Evolutionary conservation across 2,113 vertebrate genomes (phyloP), one percentile per base, ranked within the genome.

Genomic region (Petaurus breviceps): DNA sequence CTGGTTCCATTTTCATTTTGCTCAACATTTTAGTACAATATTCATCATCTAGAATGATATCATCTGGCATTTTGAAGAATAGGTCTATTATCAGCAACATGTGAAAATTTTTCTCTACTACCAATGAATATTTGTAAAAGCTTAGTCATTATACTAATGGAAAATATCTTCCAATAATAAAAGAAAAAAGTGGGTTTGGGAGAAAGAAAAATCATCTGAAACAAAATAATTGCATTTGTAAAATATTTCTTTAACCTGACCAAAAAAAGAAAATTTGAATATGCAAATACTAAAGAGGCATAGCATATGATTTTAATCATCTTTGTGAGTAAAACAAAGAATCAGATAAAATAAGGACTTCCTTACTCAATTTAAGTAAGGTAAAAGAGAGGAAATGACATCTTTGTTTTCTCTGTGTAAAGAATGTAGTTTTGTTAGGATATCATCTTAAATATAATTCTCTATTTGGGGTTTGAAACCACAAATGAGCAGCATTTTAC

Each of bases 21-120:
- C 22, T 95, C 50, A 9, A 53, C 49, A 95, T 96, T 97, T 95
- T 96, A 98, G 97, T 97, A 97, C 96, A 97, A 91, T 95, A 51
- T 93, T 96, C 89, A 97, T 97, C 96, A 96, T 96, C 94, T 94
- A 96, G 7, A 31, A 96, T 93, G 97, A 96, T 68, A 94, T 98
- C 68, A 22, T 94, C 50, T 97, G 96, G 94, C 97, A 97, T 93
- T 97, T 98, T 98, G 97, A 98, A 97, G 61, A 98, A 97, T 94
- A 95, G 90, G 92, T 96, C 96, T 96, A 98, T 97, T 97, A 97
- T 61, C 93, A 96, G 54, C 91, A 96, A 96, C 96, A 97, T 95
- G 89, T 93, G 93, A 96, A 93, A 25, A 50, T 50, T 95, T 91
- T 95, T 97, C 95, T 90, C 96, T 95, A 49, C 93, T 94, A 51